phyloP scores from a whole-genome alignment of 2,888 invertebrate genomes.

The Cheilosia grossa region DNA sequence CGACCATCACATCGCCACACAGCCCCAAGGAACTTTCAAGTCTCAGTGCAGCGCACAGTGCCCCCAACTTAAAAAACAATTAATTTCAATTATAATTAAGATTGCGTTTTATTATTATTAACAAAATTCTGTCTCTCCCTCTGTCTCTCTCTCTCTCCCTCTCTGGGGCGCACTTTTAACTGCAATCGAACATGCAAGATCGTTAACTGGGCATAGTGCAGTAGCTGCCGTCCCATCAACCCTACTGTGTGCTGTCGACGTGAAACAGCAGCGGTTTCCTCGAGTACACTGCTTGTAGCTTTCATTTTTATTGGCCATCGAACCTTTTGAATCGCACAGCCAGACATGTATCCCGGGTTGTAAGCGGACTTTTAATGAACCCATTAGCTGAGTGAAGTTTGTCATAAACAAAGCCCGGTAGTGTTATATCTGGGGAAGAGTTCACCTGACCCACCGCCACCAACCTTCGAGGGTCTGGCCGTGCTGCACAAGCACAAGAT shows the following conservation, averaged over 20 bases:
- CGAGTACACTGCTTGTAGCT: constrained; percentile 20
- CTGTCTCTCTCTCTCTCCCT: background rate
- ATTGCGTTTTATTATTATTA: constrained; percentile 68
- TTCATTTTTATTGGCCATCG: constrained; percentile 52
- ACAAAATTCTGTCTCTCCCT: constrained; percentile 54
- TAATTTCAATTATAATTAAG: constrained; percentile 74
- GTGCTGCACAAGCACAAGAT: constrained; percentile 3
- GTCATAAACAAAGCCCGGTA: constrained; percentile 69
- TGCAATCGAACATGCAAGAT: constrained; percentile 73
- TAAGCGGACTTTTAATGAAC: constrained; percentile 53
- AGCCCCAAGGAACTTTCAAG: constrained; percentile 9
- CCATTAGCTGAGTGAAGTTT: constrained; percentile 52
- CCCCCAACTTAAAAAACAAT: constrained; percentile 69
- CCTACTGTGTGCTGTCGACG: constrained; percentile 10
- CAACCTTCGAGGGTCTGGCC: constrained; percentile 3
- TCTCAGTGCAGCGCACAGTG: constrained; percentile 21
- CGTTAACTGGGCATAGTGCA: constrained; percentile 42
- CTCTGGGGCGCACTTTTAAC: constrained; percentile 32
- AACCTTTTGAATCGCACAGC: constrained; percentile 17
- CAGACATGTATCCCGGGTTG: constrained; percentile 22
- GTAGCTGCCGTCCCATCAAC: background rate
- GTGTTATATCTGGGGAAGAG: constrained; percentile 24
- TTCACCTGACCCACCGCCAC: constrained; percentile 9
- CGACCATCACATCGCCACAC: constrained; percentile 1
- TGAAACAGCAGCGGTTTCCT: constrained; percentile 27